Percentiles rank a stretch among this genome's conserved stretches.
Evolutionary conservation across 37 sponge, comb jelly and placozoan species (phyloP).

Genomic region (Chondrilla cf. caribensis): DNA sequence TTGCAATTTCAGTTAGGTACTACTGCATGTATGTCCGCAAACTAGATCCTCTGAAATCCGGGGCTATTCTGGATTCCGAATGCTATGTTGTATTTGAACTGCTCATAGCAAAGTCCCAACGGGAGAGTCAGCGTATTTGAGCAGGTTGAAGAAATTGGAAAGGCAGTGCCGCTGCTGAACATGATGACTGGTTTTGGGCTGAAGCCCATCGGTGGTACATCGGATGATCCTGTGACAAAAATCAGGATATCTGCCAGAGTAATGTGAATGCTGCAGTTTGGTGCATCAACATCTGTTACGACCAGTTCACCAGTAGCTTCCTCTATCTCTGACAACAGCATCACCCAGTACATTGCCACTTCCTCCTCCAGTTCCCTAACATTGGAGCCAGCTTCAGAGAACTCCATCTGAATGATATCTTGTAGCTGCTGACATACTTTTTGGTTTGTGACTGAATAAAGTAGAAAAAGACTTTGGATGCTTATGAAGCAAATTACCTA

Average conservation of each 20-base stretch:
- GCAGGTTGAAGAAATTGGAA: neutral
- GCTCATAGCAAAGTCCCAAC: neutral
- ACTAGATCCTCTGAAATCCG: neutral
- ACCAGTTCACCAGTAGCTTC: neutral
- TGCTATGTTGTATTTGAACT: neutral
- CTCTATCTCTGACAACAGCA: neutral
- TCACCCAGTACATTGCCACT: neutral
- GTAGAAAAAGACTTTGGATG: neutral
- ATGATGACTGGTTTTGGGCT: neutral
- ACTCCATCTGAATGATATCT: neutral
- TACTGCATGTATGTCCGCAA: too few relatives aligned
- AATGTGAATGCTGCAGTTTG: neutral
- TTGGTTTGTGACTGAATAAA: neutral
- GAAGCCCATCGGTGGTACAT: neutral
- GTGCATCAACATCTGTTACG: neutral
- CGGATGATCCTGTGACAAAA: neutral
- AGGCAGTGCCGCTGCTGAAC: neutral
- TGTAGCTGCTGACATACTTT: neutral
- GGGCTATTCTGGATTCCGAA: neutral
- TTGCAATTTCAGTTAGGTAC: too few relatives aligned
- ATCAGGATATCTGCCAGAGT: neutral
- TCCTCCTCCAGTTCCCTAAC: neutral
- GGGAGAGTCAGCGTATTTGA: neutral
- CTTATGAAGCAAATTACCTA: neutral
- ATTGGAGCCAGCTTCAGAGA: neutral